A percentile compares a stretch with the other conserved stretches of the same genome.
Conservation (phyloP, 2,797 vertebrate genomes). For the Uromys caudimaculatus region DNA sequence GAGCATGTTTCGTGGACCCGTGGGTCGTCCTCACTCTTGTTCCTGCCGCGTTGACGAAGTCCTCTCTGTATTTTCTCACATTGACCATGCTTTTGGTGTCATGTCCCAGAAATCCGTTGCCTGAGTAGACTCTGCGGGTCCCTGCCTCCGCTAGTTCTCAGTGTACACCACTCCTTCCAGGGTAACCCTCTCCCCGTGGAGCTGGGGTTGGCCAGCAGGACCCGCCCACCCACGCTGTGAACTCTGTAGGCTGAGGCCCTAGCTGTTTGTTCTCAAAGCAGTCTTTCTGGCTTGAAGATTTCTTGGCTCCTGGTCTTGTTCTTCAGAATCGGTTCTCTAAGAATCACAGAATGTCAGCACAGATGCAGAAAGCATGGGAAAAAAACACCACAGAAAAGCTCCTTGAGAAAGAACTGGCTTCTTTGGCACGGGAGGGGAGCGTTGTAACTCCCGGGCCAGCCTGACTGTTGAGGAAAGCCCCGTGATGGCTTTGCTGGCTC, state of each 20-base stretch:
- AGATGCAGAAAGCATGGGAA: constrained; percentile 68
- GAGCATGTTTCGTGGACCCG: not conserved
- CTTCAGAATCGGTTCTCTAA: constrained; percentile 77
- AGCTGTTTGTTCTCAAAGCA: not conserved
- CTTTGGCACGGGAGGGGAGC: not conserved
- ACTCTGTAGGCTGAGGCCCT: not conserved
- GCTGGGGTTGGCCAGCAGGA: not conserved
- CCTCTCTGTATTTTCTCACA: not conserved
- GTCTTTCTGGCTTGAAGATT: constrained; percentile 44
- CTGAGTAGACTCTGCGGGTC: not conserved
- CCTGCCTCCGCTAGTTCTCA: fast-evolving
- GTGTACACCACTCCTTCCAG: not conserved
- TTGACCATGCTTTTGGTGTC: not conserved
- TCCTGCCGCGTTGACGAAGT: not conserved
- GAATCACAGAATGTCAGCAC: constrained; percentile 78
- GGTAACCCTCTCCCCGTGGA: fast-evolving
- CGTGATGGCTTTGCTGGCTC: not conserved
- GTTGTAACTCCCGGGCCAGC: not conserved
- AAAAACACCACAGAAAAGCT: not conserved
- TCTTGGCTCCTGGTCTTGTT: constrained; percentile 72
- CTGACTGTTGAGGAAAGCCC: not conserved
- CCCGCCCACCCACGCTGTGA: not conserved
- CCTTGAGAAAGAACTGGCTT: not conserved
- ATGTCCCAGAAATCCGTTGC: not conserved
- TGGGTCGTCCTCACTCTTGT: not conserved